Evolutionary conservation across 2,888 invertebrate species (phyloP), one percentile per base, ranked within the genome.

Genomic region (Schrankia costaestrigalis): DNA sequence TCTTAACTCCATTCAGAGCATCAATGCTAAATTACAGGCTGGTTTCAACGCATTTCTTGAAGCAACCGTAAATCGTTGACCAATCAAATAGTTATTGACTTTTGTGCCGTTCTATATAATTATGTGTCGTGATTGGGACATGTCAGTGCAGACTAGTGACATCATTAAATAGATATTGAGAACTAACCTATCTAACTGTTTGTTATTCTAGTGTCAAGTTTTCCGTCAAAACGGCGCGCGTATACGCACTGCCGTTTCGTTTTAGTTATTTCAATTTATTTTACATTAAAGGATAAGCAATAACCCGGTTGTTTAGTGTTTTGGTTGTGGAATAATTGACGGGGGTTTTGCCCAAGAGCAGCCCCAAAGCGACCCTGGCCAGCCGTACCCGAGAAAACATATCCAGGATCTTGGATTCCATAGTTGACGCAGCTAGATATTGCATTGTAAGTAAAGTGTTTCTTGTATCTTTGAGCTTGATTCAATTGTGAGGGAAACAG

Each of bases 11-110:
- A 45, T 49, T 67, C 90, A 51, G 63, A 46, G 66, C 63, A 66
- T 87, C 84, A 85, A 96, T 96, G 96, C 95, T 96, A 91, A 95
- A 94, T 89, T 93, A 96, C 93, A 93, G 95, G 90, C 91, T 96
- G 75, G 95, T 96, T 59, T 95, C 96, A 80, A 96, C 95, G 78
- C 96, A 96, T 88, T 96, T 96, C 85, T 89, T 96, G 85, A 96
- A 96, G 90, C 96, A 96, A 87, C 96, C 96, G 92, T 96, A 95
- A 93, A 91, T 90, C 79, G 41, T 46, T 46, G 22, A 35, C 48
- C 29, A 31, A 29, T 28, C 19, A 41, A 38, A 31, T 41, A 47
- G 35, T 30, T 38, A 56, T 56, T 64, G 74, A 78, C 77, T 65
- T 74, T 70, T 68, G 79, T 74, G 86, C 67, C 74, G 67, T 66